Evolutionary conservation across 1,140 invertebrate genomes (phyloP), one percentile per base, ranked within the genome.

Genomic region (Hestina assimilis): DNA sequence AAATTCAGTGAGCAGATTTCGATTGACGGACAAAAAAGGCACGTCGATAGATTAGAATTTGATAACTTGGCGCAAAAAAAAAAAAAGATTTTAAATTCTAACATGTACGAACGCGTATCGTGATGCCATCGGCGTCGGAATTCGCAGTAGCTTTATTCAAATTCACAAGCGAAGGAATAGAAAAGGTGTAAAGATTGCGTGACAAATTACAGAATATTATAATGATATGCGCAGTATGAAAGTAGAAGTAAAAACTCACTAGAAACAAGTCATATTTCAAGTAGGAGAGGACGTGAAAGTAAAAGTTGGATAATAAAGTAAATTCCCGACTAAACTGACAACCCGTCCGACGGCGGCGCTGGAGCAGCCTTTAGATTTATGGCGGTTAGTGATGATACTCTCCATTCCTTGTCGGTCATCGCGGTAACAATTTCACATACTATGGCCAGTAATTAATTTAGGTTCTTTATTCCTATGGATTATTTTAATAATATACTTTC

Each of bases 271-370:
- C 3, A 19, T 55, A 47, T 38, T 55, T 47, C 1, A 41, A 17
- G 14, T n/a, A 47, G 15, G 28, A 51, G 40, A 28, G 6, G 17
- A 33, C 21, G 26, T 3, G 43, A 75, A 80, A 75, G 75, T 80
- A 77, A 79, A 73, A 80, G 77, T 80, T 64, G 66, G 56, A 57
- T 70, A 66, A 80, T 82, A 76, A 76, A 82, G 78, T 69, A 60
- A 75, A 75, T 68, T 74, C 65, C 62, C 66, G 59, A 48, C 59
- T 56, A 41, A 35, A 55, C 28, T 46, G 50, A 52, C 67, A 69
- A 38, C 46, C 11, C 29, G 46, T 35, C 24, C 43, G 26, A 17
- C 29, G 29, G 28, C 29, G 29, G 12, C 45, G 26, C 19, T 5
- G 20, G 23, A 20, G 42, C 11, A 28, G 26, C 43, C 7, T 33